phyloP scores from a whole-genome alignment of 2,888 invertebrate genomes.

The Diaprepes abbreviatus region DNA sequence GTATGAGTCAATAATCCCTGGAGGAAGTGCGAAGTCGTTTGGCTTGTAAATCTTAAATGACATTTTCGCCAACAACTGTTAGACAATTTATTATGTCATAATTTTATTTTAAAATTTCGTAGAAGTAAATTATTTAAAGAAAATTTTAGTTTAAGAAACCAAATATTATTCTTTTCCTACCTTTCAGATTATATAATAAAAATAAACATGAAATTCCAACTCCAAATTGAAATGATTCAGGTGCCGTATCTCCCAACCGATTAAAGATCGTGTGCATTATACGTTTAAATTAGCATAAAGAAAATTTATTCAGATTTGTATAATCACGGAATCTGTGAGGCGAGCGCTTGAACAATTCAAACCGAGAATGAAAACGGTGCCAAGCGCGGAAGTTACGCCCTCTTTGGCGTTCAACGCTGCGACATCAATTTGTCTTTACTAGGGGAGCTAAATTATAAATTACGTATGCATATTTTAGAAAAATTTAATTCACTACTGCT shows the following conservation, averaged over 20 bases:
- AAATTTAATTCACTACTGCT: not conserved
- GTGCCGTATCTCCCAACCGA: constrained; percentile 22
- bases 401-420: constrained; percentile 40
- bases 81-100: no score
- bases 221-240: constrained; percentile 23
- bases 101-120: no score
- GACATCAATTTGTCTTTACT: constrained; percentile 50
- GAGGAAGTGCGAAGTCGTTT: no score
- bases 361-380: constrained; percentile 49
- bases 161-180: no score
- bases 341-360: constrained; percentile 59
- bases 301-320: constrained; percentile 61
- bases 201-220: not conserved
- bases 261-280: constrained; percentile 44
- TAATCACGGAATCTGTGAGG: constrained; percentile 58
- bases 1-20: no score
- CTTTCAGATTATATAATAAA: no score
- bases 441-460: constrained; percentile 30
- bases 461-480: constrained; percentile 25
- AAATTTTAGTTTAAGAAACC: no score
- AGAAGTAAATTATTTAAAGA: no score
- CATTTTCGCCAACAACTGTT: no score
- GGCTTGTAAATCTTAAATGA: no score
- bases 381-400: constrained; percentile 53
- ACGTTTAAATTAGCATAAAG: constrained; percentile 59